phyloP scores from a whole-genome alignment of 2,888 invertebrate species.

The Schizaphis graminum region DNA sequence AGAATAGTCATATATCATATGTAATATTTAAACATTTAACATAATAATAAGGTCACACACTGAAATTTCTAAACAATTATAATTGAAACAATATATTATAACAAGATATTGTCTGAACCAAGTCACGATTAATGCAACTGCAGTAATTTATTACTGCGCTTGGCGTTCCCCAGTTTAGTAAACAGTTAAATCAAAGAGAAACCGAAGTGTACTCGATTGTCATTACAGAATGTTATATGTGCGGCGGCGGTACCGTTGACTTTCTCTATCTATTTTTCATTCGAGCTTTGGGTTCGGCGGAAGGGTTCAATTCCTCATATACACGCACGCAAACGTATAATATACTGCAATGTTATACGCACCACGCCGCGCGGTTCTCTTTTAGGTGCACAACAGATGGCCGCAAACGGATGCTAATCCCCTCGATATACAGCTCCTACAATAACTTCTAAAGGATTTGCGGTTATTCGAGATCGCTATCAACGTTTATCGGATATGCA shows the following conservation, averaged over 20 bases:
- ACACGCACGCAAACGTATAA: neutral
- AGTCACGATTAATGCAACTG: neutral
- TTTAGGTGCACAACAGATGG: slow-evolving; percentile 54
- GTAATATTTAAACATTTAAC: neutral
- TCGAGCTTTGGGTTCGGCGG: neutral
- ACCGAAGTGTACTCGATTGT: slow-evolving; percentile 16
- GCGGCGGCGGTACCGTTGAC: slow-evolving; percentile 15
- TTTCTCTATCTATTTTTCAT: neutral
- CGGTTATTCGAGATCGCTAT: slow-evolving; percentile 48
- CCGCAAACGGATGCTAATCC: slow-evolving; percentile 29
- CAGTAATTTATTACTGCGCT: neutral
- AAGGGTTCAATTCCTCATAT: slow-evolving; percentile 25
- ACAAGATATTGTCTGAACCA: neutral
- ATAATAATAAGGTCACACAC: neutral
- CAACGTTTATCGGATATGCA: neutral
- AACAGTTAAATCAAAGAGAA: slow-evolving; percentile 40
- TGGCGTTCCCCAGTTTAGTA: neutral
- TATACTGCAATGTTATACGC: neutral
- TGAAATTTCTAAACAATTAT: neutral
- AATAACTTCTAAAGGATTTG: slow-evolving; percentile 38
- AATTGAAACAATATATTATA: neutral
- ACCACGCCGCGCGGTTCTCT: neutral
- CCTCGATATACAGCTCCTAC: neutral
- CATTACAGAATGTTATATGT: slow-evolving; percentile 22
- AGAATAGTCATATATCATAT: neutral